phyloP scores from a whole-genome alignment of 2,113 vertebrate genomes.

The Takifugu flavidus region DNA sequence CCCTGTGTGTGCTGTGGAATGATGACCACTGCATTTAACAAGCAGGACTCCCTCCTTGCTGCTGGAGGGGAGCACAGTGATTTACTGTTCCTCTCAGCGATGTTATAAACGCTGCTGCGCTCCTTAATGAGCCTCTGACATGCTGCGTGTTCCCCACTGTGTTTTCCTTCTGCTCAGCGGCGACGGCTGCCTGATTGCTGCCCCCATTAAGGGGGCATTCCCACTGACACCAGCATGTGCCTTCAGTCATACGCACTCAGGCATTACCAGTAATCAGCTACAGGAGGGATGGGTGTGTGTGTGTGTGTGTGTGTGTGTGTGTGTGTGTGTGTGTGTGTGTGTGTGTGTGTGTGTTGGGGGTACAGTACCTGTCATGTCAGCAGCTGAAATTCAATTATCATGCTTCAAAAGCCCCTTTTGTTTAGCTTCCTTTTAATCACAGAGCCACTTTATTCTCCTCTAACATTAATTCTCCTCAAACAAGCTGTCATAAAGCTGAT shows the following conservation, averaged over 20 bases:
- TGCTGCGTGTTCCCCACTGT: slow-evolving; percentile 61
- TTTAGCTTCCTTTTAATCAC: no score
- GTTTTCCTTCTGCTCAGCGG: slow-evolving; percentile 67
- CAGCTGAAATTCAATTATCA: slow-evolving; percentile 4
- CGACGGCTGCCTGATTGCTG: slow-evolving; percentile 65
- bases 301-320: slow-evolving; percentile 2
- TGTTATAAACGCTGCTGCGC: slow-evolving; percentile 61
- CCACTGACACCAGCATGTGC: slow-evolving; percentile 41
- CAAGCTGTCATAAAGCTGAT: no score
- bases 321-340: slow-evolving; percentile 6
- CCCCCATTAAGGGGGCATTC: slow-evolving; percentile 62
- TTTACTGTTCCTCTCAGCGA: slow-evolving; percentile 70
- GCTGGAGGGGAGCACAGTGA: slow-evolving; percentile 63
- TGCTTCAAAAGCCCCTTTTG: no score
- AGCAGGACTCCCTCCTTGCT: slow-evolving; percentile 50
- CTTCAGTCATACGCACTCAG: slow-evolving; percentile 55
- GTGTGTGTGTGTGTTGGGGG: neutral
- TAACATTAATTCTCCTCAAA: no score
- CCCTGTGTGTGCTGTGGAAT: slow-evolving; percentile 4
- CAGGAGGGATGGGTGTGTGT: slow-evolving; percentile 12
- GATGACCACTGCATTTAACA: slow-evolving; percentile 39
- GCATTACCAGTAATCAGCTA: slow-evolving; percentile 56
- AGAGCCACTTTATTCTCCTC: no score
- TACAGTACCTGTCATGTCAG: slow-evolving; percentile 46
- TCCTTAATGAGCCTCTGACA: slow-evolving; percentile 74